Percentiles rank a stretch among this genome's conserved stretches.
Evolutionary conservation across 2,113 vertebrate species (phyloP).

Genomic region (Tursiops truncatus): DNA sequence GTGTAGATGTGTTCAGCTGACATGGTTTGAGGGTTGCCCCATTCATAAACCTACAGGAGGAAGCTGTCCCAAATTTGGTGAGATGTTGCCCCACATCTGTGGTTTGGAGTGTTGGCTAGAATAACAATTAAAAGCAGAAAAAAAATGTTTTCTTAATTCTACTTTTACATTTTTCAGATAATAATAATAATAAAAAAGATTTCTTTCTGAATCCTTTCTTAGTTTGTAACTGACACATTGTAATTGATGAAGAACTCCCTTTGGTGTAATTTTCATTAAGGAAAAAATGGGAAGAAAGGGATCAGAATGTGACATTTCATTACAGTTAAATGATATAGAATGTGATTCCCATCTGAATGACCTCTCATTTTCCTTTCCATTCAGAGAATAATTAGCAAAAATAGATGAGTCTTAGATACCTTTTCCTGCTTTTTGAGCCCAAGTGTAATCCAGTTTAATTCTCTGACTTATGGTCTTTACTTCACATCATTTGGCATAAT

Average conservation of each 20-base stretch:
- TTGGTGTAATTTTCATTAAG: not conserved
- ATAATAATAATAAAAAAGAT: not conserved
- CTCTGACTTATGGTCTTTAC: not conserved
- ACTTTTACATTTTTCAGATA: not conserved
- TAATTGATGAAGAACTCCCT: not conserved
- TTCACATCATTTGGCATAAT: not conserved
- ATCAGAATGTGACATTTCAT: not conserved
- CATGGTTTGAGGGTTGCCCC: not conserved
- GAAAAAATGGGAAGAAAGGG: not conserved
- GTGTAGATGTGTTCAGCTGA: not conserved
- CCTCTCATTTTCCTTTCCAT: not conserved
- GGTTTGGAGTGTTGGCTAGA: not conserved
- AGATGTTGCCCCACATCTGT: not conserved
- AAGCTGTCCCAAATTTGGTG: not conserved
- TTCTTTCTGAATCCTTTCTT: not conserved
- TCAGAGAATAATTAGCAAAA: not conserved
- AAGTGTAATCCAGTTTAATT: not conserved
- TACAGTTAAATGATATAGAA: not conserved
- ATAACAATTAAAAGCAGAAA: not conserved
- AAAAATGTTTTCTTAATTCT: not conserved
- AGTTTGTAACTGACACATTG: not conserved
- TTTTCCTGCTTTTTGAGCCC: not conserved
- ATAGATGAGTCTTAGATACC: not conserved
- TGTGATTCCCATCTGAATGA: not conserved
- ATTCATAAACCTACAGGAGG: not conserved